Base-by-base conservation (phyloP, 2,888 invertebrate genomes). In the Apotomis turbidana region DNA sequence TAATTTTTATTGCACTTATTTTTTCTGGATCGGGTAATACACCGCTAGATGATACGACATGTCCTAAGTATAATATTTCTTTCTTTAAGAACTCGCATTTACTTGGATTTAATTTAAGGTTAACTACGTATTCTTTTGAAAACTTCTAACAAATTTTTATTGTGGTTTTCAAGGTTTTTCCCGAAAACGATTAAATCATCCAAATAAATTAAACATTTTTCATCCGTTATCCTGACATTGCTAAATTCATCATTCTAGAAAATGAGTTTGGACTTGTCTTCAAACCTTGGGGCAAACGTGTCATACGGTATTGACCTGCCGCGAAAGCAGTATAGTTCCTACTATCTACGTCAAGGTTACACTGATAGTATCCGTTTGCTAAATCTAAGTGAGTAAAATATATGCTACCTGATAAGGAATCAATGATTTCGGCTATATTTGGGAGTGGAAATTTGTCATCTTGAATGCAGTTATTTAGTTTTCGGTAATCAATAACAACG, bases 341-440 rank as follows among this genome's bases (percentile, higher is more conserved):
- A n/a, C 55, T 55, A 8, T 55, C 15, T 13, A 13, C 4, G 55
- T 55, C 55, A 27, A 55, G 27, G 27, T 55, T 55, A 27, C 55
- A 55, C 27, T 55, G 58, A 58, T 38, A 36, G 15, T 58, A 58
- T n/a, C 58, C 58, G 12, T 58, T 36, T 38, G 36, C 38, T 12
- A 58, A 38, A 12, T 58, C 58, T 58, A 58, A 58, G 38, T 36
- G 36, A 15, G 38, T 58, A 13, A 58, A 58, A 38, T 58, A 58
- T 38, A 58, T 38, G 36, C 38, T 12, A 58, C 38, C 58, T n/a
- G 38, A 58, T 58, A 58, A 58, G 5, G 55, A 55, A 10, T 58
- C 38, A 1, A 58, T 36, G 5, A 58, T 58, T 58, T 58, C 58
- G 5, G 58, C 38, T 27, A 57, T 57, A 57, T 57, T 57, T 0